These are phyloP conservation scores for Suncus etruscus DNA, from an alignment of 2,113 vertebrate species.

Conservation along the genomic window DNA sequence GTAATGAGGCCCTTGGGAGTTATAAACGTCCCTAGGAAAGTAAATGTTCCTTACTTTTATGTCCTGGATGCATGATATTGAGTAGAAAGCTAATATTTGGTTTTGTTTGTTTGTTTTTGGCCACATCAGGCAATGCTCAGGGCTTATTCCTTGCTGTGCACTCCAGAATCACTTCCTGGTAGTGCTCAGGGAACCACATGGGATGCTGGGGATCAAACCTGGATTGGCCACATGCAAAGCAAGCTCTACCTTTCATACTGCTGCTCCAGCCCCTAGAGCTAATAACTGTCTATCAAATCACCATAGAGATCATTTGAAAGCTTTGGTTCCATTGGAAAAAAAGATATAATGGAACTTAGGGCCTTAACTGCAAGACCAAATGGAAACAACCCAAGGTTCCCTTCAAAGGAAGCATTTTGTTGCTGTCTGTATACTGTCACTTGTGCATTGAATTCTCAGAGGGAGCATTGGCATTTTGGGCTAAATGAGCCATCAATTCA, in stretches of 20 bases:
- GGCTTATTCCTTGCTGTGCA: no score
- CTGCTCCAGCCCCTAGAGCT: conserved; percentile 40
- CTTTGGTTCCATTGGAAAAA: conserved; percentile 66
- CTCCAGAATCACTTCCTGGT: no score
- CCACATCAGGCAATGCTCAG: no score
- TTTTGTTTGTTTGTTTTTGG: no score
- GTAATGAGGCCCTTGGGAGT: conserved; percentile 40
- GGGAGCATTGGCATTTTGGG: conserved; percentile 52
- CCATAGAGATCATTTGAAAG: conserved; percentile 52
- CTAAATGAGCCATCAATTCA: conserved; percentile 64
- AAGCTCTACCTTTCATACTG: no score
- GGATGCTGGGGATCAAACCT: no score
- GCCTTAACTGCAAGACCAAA: conserved; percentile 64
- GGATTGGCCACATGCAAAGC: no score
- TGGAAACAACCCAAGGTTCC: conserved; percentile 65
- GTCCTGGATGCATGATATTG: conserved; percentile 2
- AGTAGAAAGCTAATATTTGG: conserved; percentile 69
- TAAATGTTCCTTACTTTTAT: conserved; percentile 65
- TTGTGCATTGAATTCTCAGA: conserved; percentile 67
- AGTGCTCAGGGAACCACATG: no score
- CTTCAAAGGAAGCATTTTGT: conserved; percentile 68
- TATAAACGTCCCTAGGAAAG: conserved; percentile 49
- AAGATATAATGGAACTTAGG: conserved; percentile 59
- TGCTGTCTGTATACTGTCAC: conserved; percentile 61
- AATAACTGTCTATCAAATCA: conserved; percentile 61